Evolutionary conservation across 2,797 vertebrate species (phyloP).

Genomic region (Characodon lateralis): DNA sequence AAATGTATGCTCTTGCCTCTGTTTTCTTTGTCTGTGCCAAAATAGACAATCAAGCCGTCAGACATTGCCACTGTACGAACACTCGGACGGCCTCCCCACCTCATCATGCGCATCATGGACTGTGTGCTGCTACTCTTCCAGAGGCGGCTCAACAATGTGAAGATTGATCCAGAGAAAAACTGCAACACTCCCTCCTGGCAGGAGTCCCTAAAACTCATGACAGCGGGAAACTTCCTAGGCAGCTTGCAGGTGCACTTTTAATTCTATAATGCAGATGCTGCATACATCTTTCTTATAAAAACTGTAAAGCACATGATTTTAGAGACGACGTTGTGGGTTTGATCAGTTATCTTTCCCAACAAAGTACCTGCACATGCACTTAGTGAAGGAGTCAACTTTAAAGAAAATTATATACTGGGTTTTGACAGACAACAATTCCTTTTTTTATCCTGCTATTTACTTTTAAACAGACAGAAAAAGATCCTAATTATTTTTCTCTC

Average conservation of each 20-base stretch:
- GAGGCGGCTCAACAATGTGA: slow-evolving; percentile 86
- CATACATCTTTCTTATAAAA: background rate
- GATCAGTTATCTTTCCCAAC: background rate
- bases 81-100: slow-evolving; percentile 91
- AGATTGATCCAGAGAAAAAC: slow-evolving; percentile 86
- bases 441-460: background rate
- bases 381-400: background rate
- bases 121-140: slow-evolving; percentile 95
- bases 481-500: background rate
- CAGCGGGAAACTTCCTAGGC: slow-evolving; percentile 93
- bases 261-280: background rate
- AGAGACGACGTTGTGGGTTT: background rate
- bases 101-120: slow-evolving; percentile 99
- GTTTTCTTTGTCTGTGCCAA: slow-evolving; percentile 1
- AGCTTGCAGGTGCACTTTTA: slow-evolving; percentile 75
- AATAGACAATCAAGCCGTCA: slow-evolving; percentile 93
- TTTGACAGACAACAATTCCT: too few relatives aligned
- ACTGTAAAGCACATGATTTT: background rate
- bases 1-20: background rate
- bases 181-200: slow-evolving; percentile 91
- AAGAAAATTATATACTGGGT: too few relatives aligned
- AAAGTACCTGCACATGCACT: background rate
- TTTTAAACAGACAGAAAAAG: slow-evolving; percentile 9
- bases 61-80: slow-evolving; percentile 96
- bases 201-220: slow-evolving; percentile 96